Base-by-base conservation (phyloP, 2,113 vertebrate genomes). In the Copsychus sechellarum region DNA sequence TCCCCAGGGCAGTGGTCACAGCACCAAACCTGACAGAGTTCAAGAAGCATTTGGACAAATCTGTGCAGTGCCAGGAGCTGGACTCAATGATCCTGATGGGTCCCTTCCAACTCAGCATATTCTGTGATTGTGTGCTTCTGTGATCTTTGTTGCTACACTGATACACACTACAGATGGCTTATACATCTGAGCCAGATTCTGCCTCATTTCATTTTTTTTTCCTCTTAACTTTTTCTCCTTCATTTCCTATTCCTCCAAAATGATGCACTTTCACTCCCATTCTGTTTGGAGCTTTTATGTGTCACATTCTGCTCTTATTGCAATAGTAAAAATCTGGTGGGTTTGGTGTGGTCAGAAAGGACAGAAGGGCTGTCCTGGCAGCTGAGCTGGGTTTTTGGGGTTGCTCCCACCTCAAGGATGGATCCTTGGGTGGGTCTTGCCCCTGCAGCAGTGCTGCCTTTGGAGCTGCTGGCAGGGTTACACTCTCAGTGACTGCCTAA, bases 151-250 rank as follows among this genome's bases (percentile, higher is more conserved):
- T 82, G 74, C 74, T 79, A 53, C 88, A 66, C 82, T 74, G 86
- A 67, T 31, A 66, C 60, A 54, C 51, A 47, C 79, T 47, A 25
- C 92, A 94, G 92, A 92, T 92, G 88, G 66, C 64, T 96, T 79
- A 7, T 76, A 43, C 36, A 85, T 91, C 90, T 85, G 53, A 96
- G 71, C 61, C 88, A 93, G 70, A 94, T 65, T 91, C 66, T 93
- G 48, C 14, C 57, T 81, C 34, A 31, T 89, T 91, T 43, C 0
- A 2, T 6, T 54, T 70, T 86, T 82, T 69, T 78, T 60, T 10
- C 0, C 72, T 61, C 54, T 77, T 47, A 72, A 72, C 57, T 70
- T 91, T 58, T 88, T 73, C 64, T 86, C 51, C 53, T 84, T 86
- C 60, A 28, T 93, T 87, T 93, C 74, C 76, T 54, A 17, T 93